phyloP scores from a whole-genome alignment of 37 sponge, comb jelly and placozoan species.

The Axinella damicornis region DNA sequence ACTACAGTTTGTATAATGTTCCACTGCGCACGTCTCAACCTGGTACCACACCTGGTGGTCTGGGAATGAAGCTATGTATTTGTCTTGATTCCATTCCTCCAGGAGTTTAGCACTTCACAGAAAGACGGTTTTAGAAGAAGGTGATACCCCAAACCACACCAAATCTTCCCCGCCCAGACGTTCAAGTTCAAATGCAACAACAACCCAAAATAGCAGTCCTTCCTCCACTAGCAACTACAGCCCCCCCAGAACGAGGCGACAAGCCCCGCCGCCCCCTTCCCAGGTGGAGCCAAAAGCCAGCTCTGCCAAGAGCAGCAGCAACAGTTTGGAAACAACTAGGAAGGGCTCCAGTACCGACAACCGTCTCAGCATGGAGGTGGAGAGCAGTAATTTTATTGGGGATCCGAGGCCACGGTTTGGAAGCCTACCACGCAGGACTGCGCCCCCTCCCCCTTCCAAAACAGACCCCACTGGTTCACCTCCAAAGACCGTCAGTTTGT shows the following conservation, averaged over 20 bases:
- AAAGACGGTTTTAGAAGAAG: constrained; percentile 17
- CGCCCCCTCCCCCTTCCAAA: constrained; percentile 27
- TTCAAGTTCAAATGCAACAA: not conserved
- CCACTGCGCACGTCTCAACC: too few relatives aligned
- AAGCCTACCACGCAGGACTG: not conserved
- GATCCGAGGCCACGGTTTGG: not conserved
- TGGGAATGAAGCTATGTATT: not conserved
- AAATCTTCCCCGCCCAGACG: not conserved
- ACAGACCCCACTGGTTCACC: too few relatives aligned
- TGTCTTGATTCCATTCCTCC: not conserved
- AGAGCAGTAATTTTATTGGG: not conserved
- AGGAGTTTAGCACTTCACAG: constrained; percentile 36
- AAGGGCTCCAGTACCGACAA: constrained; percentile 5
- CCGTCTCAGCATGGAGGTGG: constrained; percentile 10
- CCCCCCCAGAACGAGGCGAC: constrained; percentile 2
- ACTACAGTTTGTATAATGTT: too few relatives aligned
- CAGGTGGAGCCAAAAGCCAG: not conserved
- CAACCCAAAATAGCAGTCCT: not conserved
- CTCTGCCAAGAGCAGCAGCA: constrained; percentile 1
- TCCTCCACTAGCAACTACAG: not conserved
- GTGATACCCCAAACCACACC: not conserved
- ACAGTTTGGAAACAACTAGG: not conserved
- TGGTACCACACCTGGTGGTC: too few relatives aligned
- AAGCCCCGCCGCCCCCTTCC: constrained; percentile 46
- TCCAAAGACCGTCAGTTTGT: too few relatives aligned